Conservation (phyloP, 1,140 invertebrate genomes). For the Conus betulinus region DNA sequence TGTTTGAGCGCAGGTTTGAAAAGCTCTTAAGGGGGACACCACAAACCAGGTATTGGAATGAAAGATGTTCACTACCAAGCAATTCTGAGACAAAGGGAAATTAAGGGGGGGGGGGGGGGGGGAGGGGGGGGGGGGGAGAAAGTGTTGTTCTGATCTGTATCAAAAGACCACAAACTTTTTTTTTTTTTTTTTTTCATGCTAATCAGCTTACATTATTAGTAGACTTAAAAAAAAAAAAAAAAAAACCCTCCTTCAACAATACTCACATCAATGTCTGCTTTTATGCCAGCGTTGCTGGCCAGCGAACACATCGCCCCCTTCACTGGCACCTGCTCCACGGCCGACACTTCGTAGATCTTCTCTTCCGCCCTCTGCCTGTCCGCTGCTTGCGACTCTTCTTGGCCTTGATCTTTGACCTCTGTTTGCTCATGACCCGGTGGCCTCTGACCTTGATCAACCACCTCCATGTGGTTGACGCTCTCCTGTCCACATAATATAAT, state of each 20-base stretch:
- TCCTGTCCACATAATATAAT: background rate
- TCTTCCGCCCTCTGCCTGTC: background rate
- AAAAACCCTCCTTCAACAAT: background rate
- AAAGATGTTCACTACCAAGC: too few relatives aligned
- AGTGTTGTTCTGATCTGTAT: too few relatives aligned
- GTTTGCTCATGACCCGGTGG: background rate
- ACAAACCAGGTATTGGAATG: too few relatives aligned
- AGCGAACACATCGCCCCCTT: constrained; percentile 35
- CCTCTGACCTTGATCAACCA: background rate
- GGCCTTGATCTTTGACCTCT: background rate
- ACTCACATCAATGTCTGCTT: constrained; percentile 40
- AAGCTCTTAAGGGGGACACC: too few relatives aligned
- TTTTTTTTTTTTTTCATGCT: background rate
- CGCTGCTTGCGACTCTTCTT: background rate
- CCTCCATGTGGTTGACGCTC: background rate
- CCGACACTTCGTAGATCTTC: constrained; percentile 9
- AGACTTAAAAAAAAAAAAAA: too few relatives aligned
- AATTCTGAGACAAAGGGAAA: too few relatives aligned
- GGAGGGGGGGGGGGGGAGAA: too few relatives aligned
- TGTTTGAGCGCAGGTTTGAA: too few relatives aligned
- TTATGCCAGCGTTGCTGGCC: background rate
- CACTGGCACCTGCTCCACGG: background rate
- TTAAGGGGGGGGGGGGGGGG: too few relatives aligned
- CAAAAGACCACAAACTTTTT: background rate
- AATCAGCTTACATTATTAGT: too few relatives aligned